Evolutionary conservation across 2,888 invertebrate species (phyloP).

Genomic region (Merodon equestris): DNA sequence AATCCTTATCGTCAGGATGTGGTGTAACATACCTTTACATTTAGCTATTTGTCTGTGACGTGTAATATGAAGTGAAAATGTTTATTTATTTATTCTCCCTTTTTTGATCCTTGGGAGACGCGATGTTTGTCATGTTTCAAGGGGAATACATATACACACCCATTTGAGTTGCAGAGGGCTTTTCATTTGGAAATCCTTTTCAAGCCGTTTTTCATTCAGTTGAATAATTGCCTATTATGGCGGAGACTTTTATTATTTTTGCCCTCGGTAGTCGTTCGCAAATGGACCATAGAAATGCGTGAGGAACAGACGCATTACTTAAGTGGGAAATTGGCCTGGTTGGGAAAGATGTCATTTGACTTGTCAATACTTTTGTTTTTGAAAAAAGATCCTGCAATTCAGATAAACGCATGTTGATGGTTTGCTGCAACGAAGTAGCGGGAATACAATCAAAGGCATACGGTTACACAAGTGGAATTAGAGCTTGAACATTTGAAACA

Average conservation of each 20-base stretch:
- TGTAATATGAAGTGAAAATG: conserved; percentile 30
- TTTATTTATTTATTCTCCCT: conserved; percentile 26
- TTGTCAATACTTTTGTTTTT: too few relatives aligned
- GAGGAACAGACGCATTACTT: conserved; percentile 20
- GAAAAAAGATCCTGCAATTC: too few relatives aligned
- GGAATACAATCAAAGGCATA: too few relatives aligned
- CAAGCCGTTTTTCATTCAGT: conserved; percentile 44
- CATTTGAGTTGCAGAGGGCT: neutral
- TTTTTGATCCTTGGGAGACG: conserved; percentile 8
- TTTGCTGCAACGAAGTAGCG: too few relatives aligned
- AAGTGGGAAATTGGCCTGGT: neutral
- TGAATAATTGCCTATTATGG: conserved; percentile 23
- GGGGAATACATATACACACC: conserved; percentile 20
- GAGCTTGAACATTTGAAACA: too few relatives aligned
- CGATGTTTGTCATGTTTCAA: conserved; percentile 47
- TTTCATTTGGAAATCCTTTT: conserved; percentile 52
- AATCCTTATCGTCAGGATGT: conserved; percentile 41
- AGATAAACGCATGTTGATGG: too few relatives aligned
- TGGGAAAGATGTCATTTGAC: too few relatives aligned
- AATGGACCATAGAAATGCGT: conserved; percentile 45
- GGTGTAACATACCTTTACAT: conserved; percentile 52
- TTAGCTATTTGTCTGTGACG: conserved; percentile 52
- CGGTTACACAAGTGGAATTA: too few relatives aligned
- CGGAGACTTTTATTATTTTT: conserved; percentile 37
- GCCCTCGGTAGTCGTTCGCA: conserved; percentile 11